Evolutionary conservation across 2,888 invertebrate species (phyloP), one percentile per base, ranked within the genome.

Genomic region (Chrysolina oricalcia): DNA sequence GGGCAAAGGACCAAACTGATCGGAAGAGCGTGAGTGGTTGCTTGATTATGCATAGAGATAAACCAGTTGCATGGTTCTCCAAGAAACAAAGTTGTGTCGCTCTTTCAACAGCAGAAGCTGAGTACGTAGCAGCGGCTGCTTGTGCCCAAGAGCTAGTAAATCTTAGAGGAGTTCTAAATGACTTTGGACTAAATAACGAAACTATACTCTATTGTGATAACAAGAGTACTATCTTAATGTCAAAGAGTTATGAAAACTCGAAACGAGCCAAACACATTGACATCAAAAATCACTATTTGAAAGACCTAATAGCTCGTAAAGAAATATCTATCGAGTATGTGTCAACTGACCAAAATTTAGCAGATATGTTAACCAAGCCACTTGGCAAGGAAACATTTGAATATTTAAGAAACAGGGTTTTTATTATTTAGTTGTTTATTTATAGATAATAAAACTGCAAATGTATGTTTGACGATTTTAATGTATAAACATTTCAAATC

Each of bases 171-270:
- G 40, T 64, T 65, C 64, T 70, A 48, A 72, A 64, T 65, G 43
- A 72, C 50, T 72, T 70, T 72, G 21, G 17, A 17, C 2, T 66
- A 41, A 66, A 53, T 66, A 66, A 62, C 46, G 40, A 27, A 19
- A 41, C 56, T 41, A 17, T 64, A 53, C 63, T 70, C n/a, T 65
- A 70, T 46, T 74, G 70, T 40, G 74, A 74, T 74, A 72, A 74
- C 72, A 71, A 74, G 27, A 71, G 71, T 65, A 21, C 66, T 17
- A 72, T 71, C 65, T 71, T 64, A 17, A 65, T 74, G 71, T 62
- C 53, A 13, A 70, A 71, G 63, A 71, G 71, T 65, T 46, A 74
- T 65, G 71, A 74, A 74, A 74, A 74, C 50, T 70, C 65, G n/a
- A 66, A 74, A 53, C 27, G 71, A 5, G 65, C 59, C 23, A 72